Evolutionary conservation across 2,113 vertebrate species (phyloP), one percentile per base, ranked within the genome.

Genomic region (Malurus cyaneus): DNA sequence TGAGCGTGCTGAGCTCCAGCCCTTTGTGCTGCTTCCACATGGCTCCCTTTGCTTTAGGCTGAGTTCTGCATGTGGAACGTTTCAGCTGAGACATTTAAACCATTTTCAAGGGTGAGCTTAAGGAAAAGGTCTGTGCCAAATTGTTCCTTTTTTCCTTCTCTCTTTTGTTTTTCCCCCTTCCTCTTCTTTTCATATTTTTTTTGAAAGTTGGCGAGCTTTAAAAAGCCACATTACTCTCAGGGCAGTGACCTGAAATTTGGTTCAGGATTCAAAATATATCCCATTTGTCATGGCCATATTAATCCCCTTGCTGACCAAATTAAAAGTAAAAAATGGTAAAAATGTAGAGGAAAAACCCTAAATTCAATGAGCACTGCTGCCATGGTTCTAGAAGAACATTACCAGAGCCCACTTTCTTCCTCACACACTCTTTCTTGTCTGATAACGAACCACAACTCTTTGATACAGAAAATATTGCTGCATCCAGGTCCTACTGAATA

Each of bases 31-130:
- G 72, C 4, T 31, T 73, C 69, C 84, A 61, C 59, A 25, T 3
- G 59, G 46, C 65, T 31, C 76, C n/a, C 83, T 31, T 77, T 62
- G 80, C 93, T 96, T 42, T 49, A 70, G 89, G 89, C 89, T 91
- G 72, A 93, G 47, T 78, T 94, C 32, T 79, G 61, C 3, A 4
- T 56, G 80, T 95, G 94, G 80, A 89, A 92, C 84, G 21, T 47
- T 71, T 89, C 84, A 87, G 41, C 52, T 0, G 2, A 84, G 56
- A 84, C 1, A 4, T 81, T 91, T 78, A 87, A 87, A 60, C 69
- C 65, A 41, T 74, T 91, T 88, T 54, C 12, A 25, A 80, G 60
- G 83, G 32, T 0, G 2, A 89, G 32, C 61, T 77, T 77, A 80
- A 80, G 39, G 60, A 86, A 92, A 78, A 86, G 9, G 14, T 42